phyloP scores from a whole-genome alignment of 2,113 vertebrate species.

The Sorex fumeus region DNA sequence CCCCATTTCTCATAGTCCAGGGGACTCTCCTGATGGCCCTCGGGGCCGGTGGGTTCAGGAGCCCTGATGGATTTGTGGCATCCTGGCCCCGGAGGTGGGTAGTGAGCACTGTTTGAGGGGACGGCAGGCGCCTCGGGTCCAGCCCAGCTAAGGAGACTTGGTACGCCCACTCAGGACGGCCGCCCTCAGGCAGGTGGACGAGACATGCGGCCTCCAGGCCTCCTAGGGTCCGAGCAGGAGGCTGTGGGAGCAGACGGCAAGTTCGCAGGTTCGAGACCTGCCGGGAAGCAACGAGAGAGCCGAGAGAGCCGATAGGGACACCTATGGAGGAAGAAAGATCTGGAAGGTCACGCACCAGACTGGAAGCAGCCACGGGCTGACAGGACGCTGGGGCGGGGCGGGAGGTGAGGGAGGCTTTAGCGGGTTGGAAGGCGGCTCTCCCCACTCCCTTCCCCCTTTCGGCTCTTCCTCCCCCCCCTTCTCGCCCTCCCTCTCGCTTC shows the following conservation, averaged over 20 bases:
- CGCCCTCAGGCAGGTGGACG: too few relatives aligned
- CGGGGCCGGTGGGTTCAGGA: too few relatives aligned
- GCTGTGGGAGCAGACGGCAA: too few relatives aligned
- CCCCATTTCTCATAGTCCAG: not conserved
- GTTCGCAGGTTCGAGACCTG: too few relatives aligned
- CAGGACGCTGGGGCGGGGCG: not conserved
- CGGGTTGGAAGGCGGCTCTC: not conserved
- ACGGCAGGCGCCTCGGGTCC: rapidly evolving
- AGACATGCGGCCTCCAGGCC: too few relatives aligned
- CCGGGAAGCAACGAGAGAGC: too few relatives aligned
- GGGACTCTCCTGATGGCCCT: not conserved
- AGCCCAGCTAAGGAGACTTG: rapidly evolving
- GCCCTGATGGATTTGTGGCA: not conserved
- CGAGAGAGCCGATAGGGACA: not conserved
- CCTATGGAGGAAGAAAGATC: not conserved
- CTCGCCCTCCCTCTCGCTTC: too few relatives aligned
- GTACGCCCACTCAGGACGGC: not conserved
- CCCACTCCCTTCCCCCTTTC: not conserved
- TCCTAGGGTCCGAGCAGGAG: too few relatives aligned
- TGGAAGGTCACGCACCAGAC: not conserved
- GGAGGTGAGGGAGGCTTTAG: not conserved
- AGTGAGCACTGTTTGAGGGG: too few relatives aligned
- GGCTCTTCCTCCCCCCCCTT: not conserved
- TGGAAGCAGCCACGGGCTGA: not conserved
- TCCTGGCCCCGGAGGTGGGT: not conserved